Evolutionary conservation across 1,140 invertebrate genomes (phyloP).

Genomic region (Bacillus rossius): DNA sequence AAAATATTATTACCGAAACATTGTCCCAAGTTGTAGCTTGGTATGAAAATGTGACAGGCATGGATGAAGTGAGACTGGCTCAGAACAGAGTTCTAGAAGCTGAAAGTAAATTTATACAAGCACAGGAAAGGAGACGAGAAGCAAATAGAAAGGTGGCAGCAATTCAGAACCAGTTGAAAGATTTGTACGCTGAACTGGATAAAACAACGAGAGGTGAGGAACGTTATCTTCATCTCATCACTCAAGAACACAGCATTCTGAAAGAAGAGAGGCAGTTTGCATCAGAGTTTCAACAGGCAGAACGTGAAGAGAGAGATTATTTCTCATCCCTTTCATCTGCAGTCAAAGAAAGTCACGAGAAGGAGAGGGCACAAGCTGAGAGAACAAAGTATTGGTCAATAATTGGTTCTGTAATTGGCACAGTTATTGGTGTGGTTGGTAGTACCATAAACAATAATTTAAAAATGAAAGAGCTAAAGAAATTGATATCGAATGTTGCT

Average conservation of each 20-base stretch:
- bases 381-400: slow-evolving; percentile 75
- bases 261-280: slow-evolving; percentile 28
- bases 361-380: slow-evolving; percentile 65
- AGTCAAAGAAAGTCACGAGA: slow-evolving; percentile 64
- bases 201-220: slow-evolving; percentile 61
- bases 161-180: slow-evolving; percentile 55
- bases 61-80: slow-evolving; percentile 43
- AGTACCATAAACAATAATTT: slow-evolving; percentile 58
- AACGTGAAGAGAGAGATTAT: slow-evolving; percentile 56
- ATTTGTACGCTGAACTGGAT: slow-evolving; percentile 60
- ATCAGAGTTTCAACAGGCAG: slow-evolving; percentile 29
- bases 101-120: slow-evolving; percentile 50
- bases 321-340: slow-evolving; percentile 60
- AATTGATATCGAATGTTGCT: slow-evolving; percentile 47
- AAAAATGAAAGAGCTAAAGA: slow-evolving; percentile 57
- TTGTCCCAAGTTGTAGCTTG: slow-evolving; percentile 37
- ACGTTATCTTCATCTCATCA: slow-evolving; percentile 54
- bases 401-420: slow-evolving; percentile 62
- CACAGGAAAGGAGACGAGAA: slow-evolving; percentile 54
- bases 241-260: slow-evolving; percentile 35
- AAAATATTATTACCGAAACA: slow-evolving; percentile 21
- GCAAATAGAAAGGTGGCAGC: slow-evolving; percentile 47
- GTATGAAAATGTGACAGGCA: slow-evolving; percentile 42
- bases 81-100: slow-evolving; percentile 43
- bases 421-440: slow-evolving; percentile 58